A percentile compares a stretch with the other conserved stretches of the same genome.
phyloP scores from a whole-genome alignment of 2,113 vertebrate genomes.

The Sinocyclocheilus anshuiensis region DNA sequence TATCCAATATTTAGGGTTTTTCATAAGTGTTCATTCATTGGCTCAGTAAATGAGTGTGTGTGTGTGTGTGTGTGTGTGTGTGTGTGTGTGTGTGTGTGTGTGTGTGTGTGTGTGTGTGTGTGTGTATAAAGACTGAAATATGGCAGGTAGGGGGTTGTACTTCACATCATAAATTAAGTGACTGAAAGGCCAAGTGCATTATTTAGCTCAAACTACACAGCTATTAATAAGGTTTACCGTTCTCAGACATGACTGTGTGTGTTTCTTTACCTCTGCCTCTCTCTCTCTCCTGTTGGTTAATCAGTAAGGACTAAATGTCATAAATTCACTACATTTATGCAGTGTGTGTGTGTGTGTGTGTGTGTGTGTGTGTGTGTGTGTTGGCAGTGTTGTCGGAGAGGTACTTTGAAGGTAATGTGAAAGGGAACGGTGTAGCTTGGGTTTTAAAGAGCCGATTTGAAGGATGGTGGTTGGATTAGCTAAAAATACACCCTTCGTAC shows the following conservation, averaged over 20 bases:
- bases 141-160: neutral
- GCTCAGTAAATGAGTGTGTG: neutral
- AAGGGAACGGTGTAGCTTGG: neutral
- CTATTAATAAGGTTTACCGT: conserved; percentile 12
- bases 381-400: neutral
- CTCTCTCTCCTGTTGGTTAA: conserved; percentile 17
- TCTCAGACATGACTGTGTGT: conserved; percentile 30
- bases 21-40: neutral
- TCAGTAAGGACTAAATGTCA: conserved; percentile 5
- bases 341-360: conserved; percentile 20
- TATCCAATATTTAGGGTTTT: neutral
- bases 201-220: conserved; percentile 9
- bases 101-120: too few relatives aligned
- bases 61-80: too few relatives aligned
- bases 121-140: conserved; percentile 5
- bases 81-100: too few relatives aligned
- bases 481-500: neutral
- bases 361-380: conserved; percentile 12
- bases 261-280: neutral
- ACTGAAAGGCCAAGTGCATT: conserved; percentile 33
- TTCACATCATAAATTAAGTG: conserved; percentile 11
- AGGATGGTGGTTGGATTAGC: conserved; percentile 29
- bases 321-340: neutral
- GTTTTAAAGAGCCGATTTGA: conserved; percentile 20
- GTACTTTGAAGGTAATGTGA: conserved; percentile 26